Base-by-base conservation (phyloP, 2,888 invertebrate genomes). In the Lasioglossum lativentre region DNA sequence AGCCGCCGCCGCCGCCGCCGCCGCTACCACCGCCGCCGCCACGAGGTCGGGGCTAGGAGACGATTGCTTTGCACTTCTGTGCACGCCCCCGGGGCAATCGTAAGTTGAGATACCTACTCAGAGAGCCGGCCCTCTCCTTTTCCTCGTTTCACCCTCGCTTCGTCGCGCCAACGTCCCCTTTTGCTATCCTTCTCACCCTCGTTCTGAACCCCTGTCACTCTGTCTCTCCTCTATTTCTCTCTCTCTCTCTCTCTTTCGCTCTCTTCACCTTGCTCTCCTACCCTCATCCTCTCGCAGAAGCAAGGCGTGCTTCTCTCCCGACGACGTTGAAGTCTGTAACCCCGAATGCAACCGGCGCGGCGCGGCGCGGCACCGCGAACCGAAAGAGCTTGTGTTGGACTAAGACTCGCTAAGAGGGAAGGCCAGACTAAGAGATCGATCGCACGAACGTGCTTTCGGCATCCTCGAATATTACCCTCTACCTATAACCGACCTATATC, bases 11-110 rank as follows among this genome's bases (percentile, higher is more conserved):
- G 23, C 23, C 23, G 52, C 52, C 56, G 63, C 63, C 63, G 52
- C 52, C 56, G 63, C 63, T n/a, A n/a, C n/a, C 52, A 8, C 23
- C 52, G 23, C 23, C 23, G 52, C 52, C 56, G 63, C 63, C 63
- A 81, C 74, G 87, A 83, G 91, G 87, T 89, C 89, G 91, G 86
- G 86, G 78, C 56, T 34, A 81, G 89, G 85, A 91, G 90, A 91
- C 90, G 90, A 90, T 90, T 91, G 90, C 90, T 90, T 90, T 91
- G 90, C 90, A 91, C 90, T 90, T 90, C 91, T 90, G 91, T 90
- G 90, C 90, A 91, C 90, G 91, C 90, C 91, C 88, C 87, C 89
- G 79, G 85, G 90, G 90, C 91, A 90, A 90, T 90, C 90, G 91
- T 91, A 90, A 90, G 89, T 90, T 89, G 91, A 90, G 91, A 91